Base-by-base conservation (phyloP, 1,140 invertebrate species). In the Rhopalosiphum padi region DNA sequence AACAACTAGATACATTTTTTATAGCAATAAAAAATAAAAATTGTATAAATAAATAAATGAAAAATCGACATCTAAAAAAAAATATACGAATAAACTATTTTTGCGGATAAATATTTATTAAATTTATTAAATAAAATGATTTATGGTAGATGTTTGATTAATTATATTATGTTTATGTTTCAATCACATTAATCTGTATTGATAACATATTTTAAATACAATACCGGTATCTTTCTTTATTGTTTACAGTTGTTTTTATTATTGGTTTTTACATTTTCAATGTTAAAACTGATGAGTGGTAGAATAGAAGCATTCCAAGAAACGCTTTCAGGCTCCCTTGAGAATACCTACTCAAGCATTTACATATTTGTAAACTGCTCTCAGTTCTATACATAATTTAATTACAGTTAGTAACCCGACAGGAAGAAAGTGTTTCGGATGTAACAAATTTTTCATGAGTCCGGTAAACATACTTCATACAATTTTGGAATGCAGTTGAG, bases 361-460 rank as follows among this genome's bases (percentile, higher is more conserved):
- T 85, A 85, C 83, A 85, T 85, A 85, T 41, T 85, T 87, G 43
- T 87, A 48, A 87, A 87, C 85, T 25, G 85, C 43, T 46, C 25
- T 87, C 5, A 15, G 30, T 46, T n/a, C 23, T 87, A 87, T 87
- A 87, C 85, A 87, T 87, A 87, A 87, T 87, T 87, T 87, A 87
- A 87, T 30, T 43, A 87, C 43, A 48, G 85, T n/a, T 87, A 43
- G 41, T n/a, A 46, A 87, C 5, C 85, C 23, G 85, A 86, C 85
- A 87, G 85, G 85, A 87, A 87, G 85, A 87, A 46, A 87, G 15
- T n/a, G 11, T 87, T 43, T 43, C 41, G 85, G 85, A 46, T 87
- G 85, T 87, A 46, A 46, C 41, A 48, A 87, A 87, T 46, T 43
- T 87, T 87, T 43, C 41, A 46, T 87, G 25, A 87, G 30, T 48